Evolutionary conservation across 2,113 vertebrate genomes (phyloP).

Genomic region (Gallinago jamesoni): DNA sequence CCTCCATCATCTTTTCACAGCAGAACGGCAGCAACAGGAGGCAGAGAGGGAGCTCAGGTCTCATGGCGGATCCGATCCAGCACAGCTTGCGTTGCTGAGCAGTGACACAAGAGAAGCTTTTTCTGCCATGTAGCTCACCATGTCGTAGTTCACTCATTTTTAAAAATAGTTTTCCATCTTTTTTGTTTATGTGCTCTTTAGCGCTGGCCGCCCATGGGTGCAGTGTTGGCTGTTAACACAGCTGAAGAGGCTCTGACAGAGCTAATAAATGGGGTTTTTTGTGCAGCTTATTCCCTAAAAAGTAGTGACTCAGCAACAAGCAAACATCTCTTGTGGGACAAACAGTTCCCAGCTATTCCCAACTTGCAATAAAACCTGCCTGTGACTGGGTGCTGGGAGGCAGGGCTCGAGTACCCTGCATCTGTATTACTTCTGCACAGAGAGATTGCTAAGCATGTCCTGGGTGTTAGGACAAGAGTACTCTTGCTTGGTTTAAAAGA

Average conservation of each 20-base stretch:
- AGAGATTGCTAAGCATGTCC: conserved; percentile 33
- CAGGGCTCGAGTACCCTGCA: not conserved
- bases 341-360: conserved; percentile 41
- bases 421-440: conserved; percentile 1
- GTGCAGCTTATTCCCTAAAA: not conserved
- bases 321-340: not conserved
- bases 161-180: not conserved
- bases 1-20: not conserved
- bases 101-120: not conserved
- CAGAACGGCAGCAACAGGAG: not conserved
- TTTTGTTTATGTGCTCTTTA: not conserved
- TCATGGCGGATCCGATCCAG: not conserved
- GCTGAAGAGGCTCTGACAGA: conserved; percentile 20
- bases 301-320: conserved; percentile 48
- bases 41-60: rapidly evolving
- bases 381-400: not conserved
- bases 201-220: not conserved
- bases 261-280: not conserved
- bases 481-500: conserved; percentile 23
- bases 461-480: conserved; percentile 27
- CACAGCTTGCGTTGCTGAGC: not conserved
- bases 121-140: not conserved
- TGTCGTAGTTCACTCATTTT: not conserved
- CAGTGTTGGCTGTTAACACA: not conserved
- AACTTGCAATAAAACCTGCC: not conserved